Percentiles rank a stretch among this genome's conserved stretches.
Evolutionary conservation across 2,888 invertebrate species (phyloP).

Genomic region (Ectemnius lituratus): DNA sequence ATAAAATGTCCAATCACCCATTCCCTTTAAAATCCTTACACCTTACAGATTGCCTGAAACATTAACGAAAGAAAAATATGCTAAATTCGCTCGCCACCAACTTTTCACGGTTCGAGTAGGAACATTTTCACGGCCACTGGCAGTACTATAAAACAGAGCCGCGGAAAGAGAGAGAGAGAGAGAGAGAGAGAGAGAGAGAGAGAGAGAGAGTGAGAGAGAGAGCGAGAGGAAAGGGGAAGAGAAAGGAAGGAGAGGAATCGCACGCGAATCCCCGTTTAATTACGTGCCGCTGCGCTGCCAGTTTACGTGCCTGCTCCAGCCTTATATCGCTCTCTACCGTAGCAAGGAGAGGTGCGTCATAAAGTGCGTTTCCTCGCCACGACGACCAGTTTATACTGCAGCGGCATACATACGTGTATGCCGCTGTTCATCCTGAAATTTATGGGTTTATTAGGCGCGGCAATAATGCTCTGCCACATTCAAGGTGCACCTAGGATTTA

Average conservation of each 20-base stretch:
- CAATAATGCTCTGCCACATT: slow-evolving; percentile 52
- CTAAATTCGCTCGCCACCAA: too few relatives aligned
- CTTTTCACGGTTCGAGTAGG: too few relatives aligned
- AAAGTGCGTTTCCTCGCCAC: slow-evolving; percentile 20
- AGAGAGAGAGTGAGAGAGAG: too few relatives aligned
- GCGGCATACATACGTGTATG: slow-evolving; percentile 14
- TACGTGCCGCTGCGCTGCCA: slow-evolving; percentile 24
- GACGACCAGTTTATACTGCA: slow-evolving; percentile 25
- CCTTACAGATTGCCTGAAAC: too few relatives aligned
- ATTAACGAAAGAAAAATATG: too few relatives aligned
- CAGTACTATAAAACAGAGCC: too few relatives aligned
- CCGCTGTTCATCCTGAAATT: slow-evolving; percentile 47
- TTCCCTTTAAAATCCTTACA: too few relatives aligned
- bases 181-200: neutral
- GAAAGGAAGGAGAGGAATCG: neutral
- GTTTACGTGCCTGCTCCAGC: slow-evolving; percentile 31
- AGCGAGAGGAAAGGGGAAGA: too few relatives aligned
- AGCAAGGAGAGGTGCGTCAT: slow-evolving; percentile 22
- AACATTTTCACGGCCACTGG: too few relatives aligned
- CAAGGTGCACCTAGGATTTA: slow-evolving; percentile 44
- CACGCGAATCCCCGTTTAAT: slow-evolving; percentile 26
- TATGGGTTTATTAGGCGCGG: slow-evolving; percentile 64
- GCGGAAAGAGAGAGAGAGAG: too few relatives aligned
- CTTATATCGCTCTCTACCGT: slow-evolving; percentile 22
- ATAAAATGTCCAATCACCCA: too few relatives aligned